Base-by-base conservation (phyloP, 2,888 invertebrate genomes). In the Arctia plantaginis region DNA sequence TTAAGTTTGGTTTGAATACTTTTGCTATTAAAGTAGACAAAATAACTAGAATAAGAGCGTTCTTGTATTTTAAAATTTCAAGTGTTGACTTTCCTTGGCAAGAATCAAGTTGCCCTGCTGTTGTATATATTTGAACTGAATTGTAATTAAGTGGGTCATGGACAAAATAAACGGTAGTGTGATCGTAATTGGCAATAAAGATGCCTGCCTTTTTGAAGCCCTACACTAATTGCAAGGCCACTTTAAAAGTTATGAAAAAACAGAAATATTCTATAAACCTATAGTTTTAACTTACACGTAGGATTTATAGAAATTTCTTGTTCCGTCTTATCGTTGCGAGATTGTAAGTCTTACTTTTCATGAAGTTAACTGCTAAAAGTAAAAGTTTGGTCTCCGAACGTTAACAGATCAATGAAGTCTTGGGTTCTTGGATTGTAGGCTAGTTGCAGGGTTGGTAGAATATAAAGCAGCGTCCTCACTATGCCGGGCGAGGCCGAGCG, bases 81-180 rank as follows among this genome's bases (percentile, higher is more conserved):
- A n/a, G 27, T 27, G 13, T 13, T 13, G 15, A 27, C 27, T 15
- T 59, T 10, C 23, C n/a, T 27, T 27, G 44, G 2, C 41, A 44
- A 27, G 4, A 66, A 66, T 18, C 27, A 30, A 59, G 59, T 59
- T 67, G 8, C 30, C 44, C 47, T 47, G 12, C 44, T 66, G 47
- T 27, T 30, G 13, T 30, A 47, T 33, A 13, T 27, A 27, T 27
- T 27, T 30, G 47, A 20, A 47, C 20, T 33, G 30, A 67, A 47
- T 27, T 47, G 20, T 30, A 41, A 30, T 33, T 67, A 20, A 47
- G 39, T 67, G 47, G 67, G 67, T 47, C 67, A 67, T 47, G 47
- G 44, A 30, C 30, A 18, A 23, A 67, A 33, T 67, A 66, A 55
- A 51, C 18, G 13, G 39, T 47, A 47, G 27, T 30, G 67, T 67